Evolutionary conservation across 2,113 vertebrate species (phyloP), one percentile per base, ranked within the genome.

Genomic region (Passer domesticus): DNA sequence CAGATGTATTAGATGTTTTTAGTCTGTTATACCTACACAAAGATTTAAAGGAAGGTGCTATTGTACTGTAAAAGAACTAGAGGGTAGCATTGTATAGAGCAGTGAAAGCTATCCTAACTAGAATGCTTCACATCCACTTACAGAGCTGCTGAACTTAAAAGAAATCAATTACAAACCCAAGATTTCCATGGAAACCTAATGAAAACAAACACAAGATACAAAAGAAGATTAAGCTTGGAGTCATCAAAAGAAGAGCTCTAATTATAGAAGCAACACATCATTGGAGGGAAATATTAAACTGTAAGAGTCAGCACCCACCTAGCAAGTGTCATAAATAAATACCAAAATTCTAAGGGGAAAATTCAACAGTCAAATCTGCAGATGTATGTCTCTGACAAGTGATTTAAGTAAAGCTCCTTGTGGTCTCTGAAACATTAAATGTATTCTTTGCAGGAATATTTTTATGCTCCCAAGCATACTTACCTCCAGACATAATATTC

Each of bases 71-170:
- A 92, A 93, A 94, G 80, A 94, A 96, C 94, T 96, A 96, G 96
- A 95, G 92, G 95, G 96, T 96, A 96, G 95, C 85, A 96, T 96
- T 97, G 95, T 94, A 97, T 92, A 96, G 75, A 72, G 20, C 72
- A 95, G 88, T 37, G 37, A 56, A 97, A 96, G 44, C 72, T 82
- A 60, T 87, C 21, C 58, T 87, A 64, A 60, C 43, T 56, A 58
- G 43, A 83, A 68, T 83, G 52, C 47, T 93, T 94, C 68, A 64
- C 18, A 30, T 78, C 66, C 82, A 64, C 73, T 75, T 67, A 39
- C 3, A 37, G 59, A 91, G 53, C 67, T 87, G 44, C 80, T 41
- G 73, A 95, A 72, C 77, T 88, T 94, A 68, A 83, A 78, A 95
- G 47, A 96, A 96, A 94, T 89, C 66, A 66, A 72, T 89, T 62